Conservation (phyloP, 2,888 invertebrate genomes). For the Erebia epiphron region DNA sequence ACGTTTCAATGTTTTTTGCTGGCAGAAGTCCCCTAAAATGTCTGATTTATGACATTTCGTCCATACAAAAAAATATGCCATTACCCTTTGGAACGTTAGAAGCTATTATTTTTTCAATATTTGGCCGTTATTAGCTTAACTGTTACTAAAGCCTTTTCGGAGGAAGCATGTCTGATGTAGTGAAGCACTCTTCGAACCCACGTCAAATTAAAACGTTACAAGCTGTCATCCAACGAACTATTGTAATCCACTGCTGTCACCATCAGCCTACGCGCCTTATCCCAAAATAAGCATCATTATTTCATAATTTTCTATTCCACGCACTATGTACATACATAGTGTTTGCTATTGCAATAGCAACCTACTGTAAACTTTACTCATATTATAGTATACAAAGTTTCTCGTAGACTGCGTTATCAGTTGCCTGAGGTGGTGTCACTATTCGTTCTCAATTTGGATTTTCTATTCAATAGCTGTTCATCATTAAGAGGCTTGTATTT, state of each 20-base stretch:
- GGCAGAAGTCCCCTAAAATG: too few species aligned
- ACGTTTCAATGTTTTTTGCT: too few species aligned
- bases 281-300: slow-evolving; percentile 31
- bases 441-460: slow-evolving; percentile 54
- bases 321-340: slow-evolving; percentile 30
- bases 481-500: neutral
- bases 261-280: slow-evolving; percentile 20
- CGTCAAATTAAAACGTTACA: slow-evolving; percentile 33
- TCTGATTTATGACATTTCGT: too few species aligned
- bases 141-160: slow-evolving; percentile 8
- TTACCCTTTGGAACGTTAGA: too few species aligned
- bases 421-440: slow-evolving; percentile 68
- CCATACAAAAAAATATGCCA: too few species aligned
- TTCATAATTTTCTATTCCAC: slow-evolving; percentile 34
- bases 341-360: slow-evolving; percentile 41
- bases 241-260: slow-evolving; percentile 11
- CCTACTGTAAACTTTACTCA: slow-evolving; percentile 52
- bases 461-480: slow-evolving; percentile 19
- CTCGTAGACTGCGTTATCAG: slow-evolving; percentile 70
- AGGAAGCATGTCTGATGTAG: slow-evolving; percentile 26
- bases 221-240: slow-evolving; percentile 20
- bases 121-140: neutral
- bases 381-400: slow-evolving; percentile 53
- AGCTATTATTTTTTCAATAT: too few species aligned
- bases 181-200: slow-evolving; percentile 25